Base-by-base conservation (phyloP, 2,113 vertebrate species). In the Stictonetta naevosa region DNA sequence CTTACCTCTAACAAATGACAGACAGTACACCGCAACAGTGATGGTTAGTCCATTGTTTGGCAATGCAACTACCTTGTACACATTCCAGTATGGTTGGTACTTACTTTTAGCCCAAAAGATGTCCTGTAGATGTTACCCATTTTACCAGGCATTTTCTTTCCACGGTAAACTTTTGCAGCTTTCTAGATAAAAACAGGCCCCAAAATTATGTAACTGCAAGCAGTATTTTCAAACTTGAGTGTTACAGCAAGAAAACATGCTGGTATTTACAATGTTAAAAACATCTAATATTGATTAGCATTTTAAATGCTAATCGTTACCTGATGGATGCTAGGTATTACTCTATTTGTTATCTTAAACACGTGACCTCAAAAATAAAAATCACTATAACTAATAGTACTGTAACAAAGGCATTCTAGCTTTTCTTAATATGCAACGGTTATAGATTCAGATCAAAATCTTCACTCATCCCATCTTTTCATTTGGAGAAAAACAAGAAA, bases 91-190 rank as follows among this genome's bases (percentile, higher is more conserved):
- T 1, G 28, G 5, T 56, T 50, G 55, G 88, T 78, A 94, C 96
- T 90, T 94, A 99, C 99, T 98, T 99, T 99, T 64, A 99, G 97
- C 48, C 99, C 99, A 31, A 83, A 91, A 19, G 94, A 78, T 15
- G 99, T 99, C 89, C 98, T 92, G 31, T 97, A 98, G 66, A 83
- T 10, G 88, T 99, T 99, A 25, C 99, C 99, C 99, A 99, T 98
- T 87, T 44, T 94, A 50, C 99, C 99, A 8, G 99, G 99, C 99
- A 99, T 99, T 95, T 99, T 99, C 93, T 98, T 99, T 55, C 99
- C 99, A 44, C 98, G 99, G 94, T 98, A 99, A 79, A 99, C 99
- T 97, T 98, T 99, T 78, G 96, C 95, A 94, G 99, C 97, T 97
- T 99, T 98, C 99, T 99, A 83, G 38, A 77, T 11, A 64, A 93